These are phyloP conservation scores for Aplidium turbinatum DNA, from an alignment of 23 tunicate species.

Conservation along the genomic window DNA sequence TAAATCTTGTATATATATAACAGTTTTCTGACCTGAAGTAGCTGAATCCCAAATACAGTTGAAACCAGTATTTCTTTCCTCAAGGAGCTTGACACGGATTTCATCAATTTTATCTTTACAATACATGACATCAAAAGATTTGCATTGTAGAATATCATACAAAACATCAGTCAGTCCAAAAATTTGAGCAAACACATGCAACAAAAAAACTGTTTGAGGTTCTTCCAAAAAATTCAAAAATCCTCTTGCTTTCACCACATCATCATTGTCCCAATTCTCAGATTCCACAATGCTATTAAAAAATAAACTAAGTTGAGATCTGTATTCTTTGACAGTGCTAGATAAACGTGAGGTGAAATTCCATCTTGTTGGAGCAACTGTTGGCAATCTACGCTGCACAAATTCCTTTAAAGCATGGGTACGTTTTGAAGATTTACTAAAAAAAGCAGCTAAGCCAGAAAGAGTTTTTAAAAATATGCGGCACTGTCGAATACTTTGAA, in stretches of 20 bases:
- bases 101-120: too few species aligned
- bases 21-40: too few species aligned
- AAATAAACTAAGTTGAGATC: not conserved
- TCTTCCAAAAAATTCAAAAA: slow-evolving; percentile 2
- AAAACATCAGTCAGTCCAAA: too few species aligned
- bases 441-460: slow-evolving; percentile 10
- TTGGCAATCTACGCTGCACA: not conserved
- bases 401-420: not conserved
- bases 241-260: slow-evolving; percentile 2
- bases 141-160: too few species aligned
- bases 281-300: not conserved
- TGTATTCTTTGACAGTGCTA: slow-evolving; percentile 1
- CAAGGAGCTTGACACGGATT: too few species aligned
- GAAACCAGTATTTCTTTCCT: too few species aligned
- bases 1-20: too few species aligned
- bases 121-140: too few species aligned
- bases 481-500: not conserved
- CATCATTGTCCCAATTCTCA: slow-evolving; percentile 8
- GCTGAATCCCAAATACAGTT: too few species aligned
- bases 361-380: slow-evolving; percentile 7
- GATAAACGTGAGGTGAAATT: slow-evolving; percentile 11
- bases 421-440: not conserved
- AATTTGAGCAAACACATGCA: not conserved
- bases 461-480: not conserved
- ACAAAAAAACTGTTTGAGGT: slow-evolving; percentile 7